Percentiles rank a stretch among this genome's conserved stretches.
phyloP scores from a whole-genome alignment of 2,113 vertebrate species.

The Stictonetta naevosa region DNA sequence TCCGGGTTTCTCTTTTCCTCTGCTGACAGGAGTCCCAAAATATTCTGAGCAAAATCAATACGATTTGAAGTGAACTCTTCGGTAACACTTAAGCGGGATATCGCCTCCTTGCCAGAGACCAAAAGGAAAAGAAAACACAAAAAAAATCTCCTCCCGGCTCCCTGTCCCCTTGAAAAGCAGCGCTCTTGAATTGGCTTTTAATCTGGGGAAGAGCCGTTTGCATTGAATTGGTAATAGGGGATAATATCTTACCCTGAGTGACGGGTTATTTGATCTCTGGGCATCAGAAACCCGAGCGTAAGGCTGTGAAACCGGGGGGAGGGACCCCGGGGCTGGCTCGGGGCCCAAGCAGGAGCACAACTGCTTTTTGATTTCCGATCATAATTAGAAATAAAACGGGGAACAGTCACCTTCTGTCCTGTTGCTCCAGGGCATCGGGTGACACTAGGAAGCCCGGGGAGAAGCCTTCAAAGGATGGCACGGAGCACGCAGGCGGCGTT shows the following conservation, averaged over 20 bases:
- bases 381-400: slow-evolving; percentile 3
- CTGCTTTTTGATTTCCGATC: slow-evolving; percentile 30
- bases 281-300: slow-evolving; percentile 56
- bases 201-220: slow-evolving; percentile 64
- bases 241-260: slow-evolving; percentile 69
- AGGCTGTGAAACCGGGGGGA: slow-evolving; percentile 1
- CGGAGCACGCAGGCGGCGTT: not conserved
- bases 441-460: not conserved
- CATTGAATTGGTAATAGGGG: slow-evolving; percentile 70
- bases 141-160: not conserved
- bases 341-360: not conserved
- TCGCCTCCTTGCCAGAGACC: not conserved
- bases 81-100: not conserved
- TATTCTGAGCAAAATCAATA: slow-evolving; percentile 4
- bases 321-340: slow-evolving; percentile 27
- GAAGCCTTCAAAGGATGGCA: not conserved
- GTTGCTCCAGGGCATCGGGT: not conserved
- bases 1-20: not conserved
- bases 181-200: slow-evolving; percentile 76
- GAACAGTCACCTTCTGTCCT: slow-evolving; percentile 41
- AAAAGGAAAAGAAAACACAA: not conserved
- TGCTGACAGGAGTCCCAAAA: not conserved
- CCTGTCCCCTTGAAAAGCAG: slow-evolving; percentile 61
- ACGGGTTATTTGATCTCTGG: slow-evolving; percentile 76
- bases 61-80: not conserved